Evolutionary conservation across 92 coral and sea anemone genomes (phyloP).

Genomic region (Siderastrea radians): DNA sequence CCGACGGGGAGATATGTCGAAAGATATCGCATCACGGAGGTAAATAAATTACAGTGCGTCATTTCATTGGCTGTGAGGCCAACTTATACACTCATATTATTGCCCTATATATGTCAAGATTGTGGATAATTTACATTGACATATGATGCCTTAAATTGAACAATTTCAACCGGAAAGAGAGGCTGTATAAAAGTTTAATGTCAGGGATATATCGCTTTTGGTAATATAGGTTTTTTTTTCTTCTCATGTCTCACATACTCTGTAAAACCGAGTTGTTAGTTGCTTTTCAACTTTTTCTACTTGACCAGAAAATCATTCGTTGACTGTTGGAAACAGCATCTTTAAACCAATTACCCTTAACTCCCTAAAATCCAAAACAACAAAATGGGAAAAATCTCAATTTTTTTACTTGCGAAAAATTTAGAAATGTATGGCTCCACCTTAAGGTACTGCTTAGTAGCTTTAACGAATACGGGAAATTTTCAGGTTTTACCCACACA

Average conservation of each 20-base stretch:
- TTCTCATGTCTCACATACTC: too few relatives aligned
- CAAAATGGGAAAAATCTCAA: background rate
- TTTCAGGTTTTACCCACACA: too few relatives aligned
- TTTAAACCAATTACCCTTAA: background rate
- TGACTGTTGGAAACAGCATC: background rate
- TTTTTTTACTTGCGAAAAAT: background rate
- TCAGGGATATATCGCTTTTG: background rate
- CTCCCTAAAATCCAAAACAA: background rate
- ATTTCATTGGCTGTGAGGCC: background rate
- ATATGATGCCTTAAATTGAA: background rate
- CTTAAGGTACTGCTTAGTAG: background rate
- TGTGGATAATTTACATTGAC: constrained; percentile 11
- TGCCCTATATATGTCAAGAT: background rate
- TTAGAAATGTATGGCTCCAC: background rate
- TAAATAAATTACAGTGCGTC: background rate
- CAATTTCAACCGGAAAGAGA: constrained; percentile 6
- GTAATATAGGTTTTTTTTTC: background rate
- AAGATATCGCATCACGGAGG: background rate
- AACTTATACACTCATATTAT: background rate
- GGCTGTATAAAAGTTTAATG: background rate
- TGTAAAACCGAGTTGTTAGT: too few relatives aligned
- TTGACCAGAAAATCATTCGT: background rate
- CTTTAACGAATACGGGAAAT: background rate
- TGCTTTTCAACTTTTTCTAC: background rate
- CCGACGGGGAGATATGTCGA: constrained; percentile 25